Conservation (phyloP, 1,140 invertebrate genomes). For the Neodiprion pinetum region DNA sequence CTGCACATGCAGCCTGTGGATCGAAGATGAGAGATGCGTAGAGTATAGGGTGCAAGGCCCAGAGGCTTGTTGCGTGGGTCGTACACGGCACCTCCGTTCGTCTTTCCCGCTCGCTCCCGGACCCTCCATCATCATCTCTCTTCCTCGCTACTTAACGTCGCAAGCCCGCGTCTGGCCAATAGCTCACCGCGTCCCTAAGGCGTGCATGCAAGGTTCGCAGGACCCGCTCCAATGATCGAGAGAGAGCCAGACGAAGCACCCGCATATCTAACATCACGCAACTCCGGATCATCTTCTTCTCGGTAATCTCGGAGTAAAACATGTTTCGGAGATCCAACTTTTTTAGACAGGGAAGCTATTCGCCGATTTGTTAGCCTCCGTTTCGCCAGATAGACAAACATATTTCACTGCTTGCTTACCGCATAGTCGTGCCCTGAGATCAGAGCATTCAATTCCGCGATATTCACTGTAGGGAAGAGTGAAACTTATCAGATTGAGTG, state of each 20-base stretch:
- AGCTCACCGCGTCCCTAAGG: constrained; percentile 31
- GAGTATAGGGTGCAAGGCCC: constrained; percentile 28
- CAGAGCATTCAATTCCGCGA: too few species aligned
- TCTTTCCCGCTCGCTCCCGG: constrained; percentile 21
- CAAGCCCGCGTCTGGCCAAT: constrained; percentile 32
- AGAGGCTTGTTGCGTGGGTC: constrained; percentile 46
- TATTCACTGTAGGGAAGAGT: too few species aligned
- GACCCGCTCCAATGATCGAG: neutral
- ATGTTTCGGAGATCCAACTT: too few species aligned
- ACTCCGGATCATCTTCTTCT: neutral
- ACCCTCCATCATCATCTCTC: constrained; percentile 19
- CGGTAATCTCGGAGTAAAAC: too few species aligned
- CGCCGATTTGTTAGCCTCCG: too few species aligned
- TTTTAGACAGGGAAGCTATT: too few species aligned
- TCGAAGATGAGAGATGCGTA: constrained; percentile 40
- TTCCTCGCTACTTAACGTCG: constrained; percentile 36
- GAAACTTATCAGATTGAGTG: too few species aligned
- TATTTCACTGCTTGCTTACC: too few species aligned
- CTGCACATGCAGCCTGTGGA: constrained; percentile 42
- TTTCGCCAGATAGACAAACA: too few species aligned
- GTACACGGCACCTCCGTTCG: constrained; percentile 43
- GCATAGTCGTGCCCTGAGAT: too few species aligned
- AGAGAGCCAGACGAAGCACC: neutral
- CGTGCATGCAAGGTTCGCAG: neutral
- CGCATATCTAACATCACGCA: constrained; percentile 7